phyloP scores from a whole-genome alignment of 1,140 invertebrate species.

The Meteorus sp. region DNA sequence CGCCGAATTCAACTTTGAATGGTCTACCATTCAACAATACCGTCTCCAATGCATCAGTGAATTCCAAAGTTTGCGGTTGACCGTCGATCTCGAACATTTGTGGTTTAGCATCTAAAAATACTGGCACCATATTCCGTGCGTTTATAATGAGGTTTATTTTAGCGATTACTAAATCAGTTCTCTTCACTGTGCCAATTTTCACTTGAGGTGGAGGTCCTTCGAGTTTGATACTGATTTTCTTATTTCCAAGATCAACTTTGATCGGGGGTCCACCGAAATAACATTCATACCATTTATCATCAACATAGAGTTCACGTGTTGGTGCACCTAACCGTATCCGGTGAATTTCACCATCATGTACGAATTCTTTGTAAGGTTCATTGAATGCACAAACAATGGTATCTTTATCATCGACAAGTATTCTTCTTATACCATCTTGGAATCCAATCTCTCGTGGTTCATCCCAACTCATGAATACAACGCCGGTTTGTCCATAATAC shows the following conservation, averaged over 20 bases:
- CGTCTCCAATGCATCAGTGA: conserved; percentile 74
- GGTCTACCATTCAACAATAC: conserved; percentile 82
- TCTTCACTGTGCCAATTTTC: conserved; percentile 70
- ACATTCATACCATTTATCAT: conserved; percentile 84
- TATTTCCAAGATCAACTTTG: conserved; percentile 78
- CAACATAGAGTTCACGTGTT: conserved; percentile 87
- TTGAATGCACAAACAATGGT: conserved; percentile 70
- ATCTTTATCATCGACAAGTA: conserved; percentile 74
- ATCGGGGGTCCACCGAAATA: conserved; percentile 90
- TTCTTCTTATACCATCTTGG: conserved; percentile 67
- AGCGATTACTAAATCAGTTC: conserved; percentile 77
- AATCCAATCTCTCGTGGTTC: conserved; percentile 86
- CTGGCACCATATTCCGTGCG: conserved; percentile 73
- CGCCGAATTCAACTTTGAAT: conserved; percentile 87
- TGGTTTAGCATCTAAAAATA: conserved; percentile 85
- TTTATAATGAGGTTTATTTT: conserved; percentile 84
- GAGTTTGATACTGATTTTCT: conserved; percentile 74
- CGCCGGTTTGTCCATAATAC: conserved; percentile 81
- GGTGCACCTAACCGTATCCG: conserved; percentile 88
- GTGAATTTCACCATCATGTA: conserved; percentile 71
- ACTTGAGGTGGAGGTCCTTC: conserved; percentile 87
- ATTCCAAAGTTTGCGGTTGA: conserved; percentile 75
- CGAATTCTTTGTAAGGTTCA: conserved; percentile 71
- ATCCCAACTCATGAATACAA: conserved; percentile 81
- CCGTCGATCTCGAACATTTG: conserved; percentile 79